Conservation (phyloP, 1,140 invertebrate genomes). For the Pachyrhynchus sulphureomaculatus region DNA sequence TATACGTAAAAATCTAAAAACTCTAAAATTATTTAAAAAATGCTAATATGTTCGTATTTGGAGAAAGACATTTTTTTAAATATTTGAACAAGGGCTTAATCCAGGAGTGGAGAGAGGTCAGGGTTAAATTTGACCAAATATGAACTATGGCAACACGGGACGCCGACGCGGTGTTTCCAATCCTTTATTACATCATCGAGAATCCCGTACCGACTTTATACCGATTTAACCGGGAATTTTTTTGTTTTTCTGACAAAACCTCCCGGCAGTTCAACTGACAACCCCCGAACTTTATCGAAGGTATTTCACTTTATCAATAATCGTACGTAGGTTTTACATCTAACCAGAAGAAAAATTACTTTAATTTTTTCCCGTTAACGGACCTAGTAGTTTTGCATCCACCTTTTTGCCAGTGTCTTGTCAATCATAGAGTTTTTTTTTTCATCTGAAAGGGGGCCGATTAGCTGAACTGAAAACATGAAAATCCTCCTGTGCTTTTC, state of each 20-base stretch:
- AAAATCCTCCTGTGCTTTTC: slow-evolving; percentile 7
- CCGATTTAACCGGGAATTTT: slow-evolving; percentile 17
- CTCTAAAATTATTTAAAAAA: too few species aligned
- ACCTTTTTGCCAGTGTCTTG: neutral
- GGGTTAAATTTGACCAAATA: neutral
- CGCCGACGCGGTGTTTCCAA: slow-evolving; percentile 15
- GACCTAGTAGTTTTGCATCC: neutral
- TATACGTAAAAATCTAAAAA: too few species aligned
- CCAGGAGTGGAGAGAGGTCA: too few species aligned
- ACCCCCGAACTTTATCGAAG: slow-evolving; percentile 1
- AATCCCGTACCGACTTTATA: slow-evolving; percentile 18
- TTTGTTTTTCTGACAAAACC: neutral
- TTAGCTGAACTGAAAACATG: neutral
- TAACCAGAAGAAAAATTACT: neutral
- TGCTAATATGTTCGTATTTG: too few species aligned
- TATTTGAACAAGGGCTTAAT: too few species aligned
- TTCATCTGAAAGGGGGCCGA: slow-evolving; percentile 1
- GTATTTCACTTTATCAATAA: slow-evolving; percentile 5
- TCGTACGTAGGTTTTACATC: neutral
- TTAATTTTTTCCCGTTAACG: neutral
- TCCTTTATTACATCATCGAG: slow-evolving; percentile 26
- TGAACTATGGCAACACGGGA: slow-evolving; percentile 9
- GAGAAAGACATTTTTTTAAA: too few species aligned
- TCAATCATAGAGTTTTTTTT: neutral
- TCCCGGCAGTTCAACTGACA: slow-evolving; percentile 1